Evolutionary conservation across 2,113 vertebrate genomes (phyloP).

Genomic region (Quiscalus mexicanus): DNA sequence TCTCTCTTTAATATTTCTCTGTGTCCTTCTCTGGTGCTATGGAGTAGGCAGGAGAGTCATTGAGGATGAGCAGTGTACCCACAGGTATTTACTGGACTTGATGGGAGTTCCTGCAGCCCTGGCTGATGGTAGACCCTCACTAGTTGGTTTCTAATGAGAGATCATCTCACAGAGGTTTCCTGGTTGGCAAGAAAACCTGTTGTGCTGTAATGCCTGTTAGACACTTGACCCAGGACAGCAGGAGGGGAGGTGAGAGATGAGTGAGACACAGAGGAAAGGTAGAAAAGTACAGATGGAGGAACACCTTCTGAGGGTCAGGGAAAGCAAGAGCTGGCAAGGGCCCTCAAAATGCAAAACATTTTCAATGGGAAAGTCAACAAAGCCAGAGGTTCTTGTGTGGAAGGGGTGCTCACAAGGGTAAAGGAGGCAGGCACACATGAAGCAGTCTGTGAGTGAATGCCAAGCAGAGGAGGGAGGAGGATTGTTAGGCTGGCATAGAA

Average conservation of each 20-base stretch:
- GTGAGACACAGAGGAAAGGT: background rate
- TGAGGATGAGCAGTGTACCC: background rate
- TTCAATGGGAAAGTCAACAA: background rate
- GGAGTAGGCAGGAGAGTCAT: background rate
- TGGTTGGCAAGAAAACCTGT: background rate
- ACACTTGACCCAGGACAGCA: background rate
- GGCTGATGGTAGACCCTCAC: background rate
- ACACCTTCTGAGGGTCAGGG: background rate
- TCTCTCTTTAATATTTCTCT: background rate
- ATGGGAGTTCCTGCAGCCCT: background rate
- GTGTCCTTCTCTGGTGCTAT: background rate
- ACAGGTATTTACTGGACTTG: background rate
- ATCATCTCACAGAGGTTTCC: background rate
- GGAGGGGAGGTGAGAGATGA: background rate
- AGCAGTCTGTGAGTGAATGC: no score
- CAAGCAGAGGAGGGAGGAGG: background rate
- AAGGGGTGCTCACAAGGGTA: background rate
- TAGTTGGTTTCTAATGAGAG: background rate
- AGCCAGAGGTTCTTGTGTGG: background rate
- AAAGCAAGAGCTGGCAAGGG: background rate
- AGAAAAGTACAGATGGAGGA: background rate
- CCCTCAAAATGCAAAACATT: background rate
- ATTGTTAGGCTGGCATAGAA: background rate
- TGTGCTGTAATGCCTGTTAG: background rate
- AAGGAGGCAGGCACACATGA: background rate